These are phyloP conservation scores for Andrena hattorfiana DNA, from an alignment of 2,888 invertebrate genomes.

Conservation along the genomic window DNA sequence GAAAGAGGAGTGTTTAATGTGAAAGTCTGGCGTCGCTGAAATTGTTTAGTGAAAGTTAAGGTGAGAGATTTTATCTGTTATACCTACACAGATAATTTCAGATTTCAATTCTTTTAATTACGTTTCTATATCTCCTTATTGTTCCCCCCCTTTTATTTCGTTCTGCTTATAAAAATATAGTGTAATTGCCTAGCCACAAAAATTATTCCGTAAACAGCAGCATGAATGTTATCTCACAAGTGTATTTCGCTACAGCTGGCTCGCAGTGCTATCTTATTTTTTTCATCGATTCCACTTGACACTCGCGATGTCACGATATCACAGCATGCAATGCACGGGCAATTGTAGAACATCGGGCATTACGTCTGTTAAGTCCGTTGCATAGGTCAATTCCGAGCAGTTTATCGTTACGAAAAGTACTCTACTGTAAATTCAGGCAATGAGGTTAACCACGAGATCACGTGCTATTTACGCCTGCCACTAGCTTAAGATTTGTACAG, in stretches of 20 bases:
- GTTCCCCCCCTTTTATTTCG: no score
- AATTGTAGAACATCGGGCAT: slow-evolving; percentile 48
- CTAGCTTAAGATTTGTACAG: not conserved
- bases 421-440: slow-evolving; percentile 43
- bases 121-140: no score
- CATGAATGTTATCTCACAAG: not conserved
- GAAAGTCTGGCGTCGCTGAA: no score
- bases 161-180: no score
- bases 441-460: slow-evolving; percentile 51
- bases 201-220: no score
- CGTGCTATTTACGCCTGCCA: slow-evolving; percentile 38
- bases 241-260: not conserved
- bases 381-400: slow-evolving; percentile 55
- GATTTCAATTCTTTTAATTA: no score
- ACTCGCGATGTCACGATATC: slow-evolving; percentile 44
- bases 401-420: slow-evolving; percentile 48
- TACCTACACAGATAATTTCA: no score
- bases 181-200: no score
- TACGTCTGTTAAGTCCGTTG: slow-evolving; percentile 33
- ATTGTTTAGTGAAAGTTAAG: no score
- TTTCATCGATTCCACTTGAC: slow-evolving; percentile 30
- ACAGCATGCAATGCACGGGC: slow-evolving; percentile 14
- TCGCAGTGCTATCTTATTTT: not conserved
- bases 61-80: no score
- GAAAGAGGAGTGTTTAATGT: no score